Percentiles rank a stretch among this genome's conserved stretches.
Conservation (phyloP, 64 coral and sea anemone species). For the Dendrophyllia cribrosa region DNA sequence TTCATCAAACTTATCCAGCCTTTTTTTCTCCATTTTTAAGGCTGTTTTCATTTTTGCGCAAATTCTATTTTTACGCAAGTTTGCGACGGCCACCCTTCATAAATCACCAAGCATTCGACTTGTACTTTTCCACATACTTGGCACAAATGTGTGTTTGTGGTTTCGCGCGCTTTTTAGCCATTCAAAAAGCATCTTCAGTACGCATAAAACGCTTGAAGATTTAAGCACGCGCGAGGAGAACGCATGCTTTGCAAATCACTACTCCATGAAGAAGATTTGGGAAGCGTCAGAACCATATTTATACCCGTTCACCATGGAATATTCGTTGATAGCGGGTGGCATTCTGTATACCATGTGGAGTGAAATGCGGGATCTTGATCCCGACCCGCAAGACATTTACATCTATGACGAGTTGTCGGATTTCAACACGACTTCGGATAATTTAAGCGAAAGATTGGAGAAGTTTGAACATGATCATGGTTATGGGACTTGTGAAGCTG, state of each 20-base stretch:
- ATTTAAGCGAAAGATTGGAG: constrained; percentile 84
- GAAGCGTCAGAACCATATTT: constrained; percentile 93
- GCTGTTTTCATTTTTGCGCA: constrained; percentile 95
- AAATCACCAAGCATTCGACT: constrained; percentile 94
- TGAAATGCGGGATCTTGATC: constrained; percentile 93
- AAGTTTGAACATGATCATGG: constrained; percentile 93
- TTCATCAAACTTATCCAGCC: constrained; percentile 90
- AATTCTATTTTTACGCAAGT: constrained; percentile 95
- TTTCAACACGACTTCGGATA: constrained; percentile 94
- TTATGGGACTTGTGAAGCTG: constrained; percentile 87
- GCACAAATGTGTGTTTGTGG: constrained; percentile 95
- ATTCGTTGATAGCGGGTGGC: constrained; percentile 90
- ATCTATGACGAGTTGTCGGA: constrained; percentile 98
- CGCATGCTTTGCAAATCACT: constrained; percentile 88
- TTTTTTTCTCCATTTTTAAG: constrained; percentile 96
- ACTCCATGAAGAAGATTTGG: constrained; percentile 98
- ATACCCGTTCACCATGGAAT: constrained; percentile 97
- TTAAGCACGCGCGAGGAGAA: constrained; percentile 70
- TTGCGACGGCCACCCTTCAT: constrained; percentile 94
- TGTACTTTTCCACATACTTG: constrained; percentile 96
- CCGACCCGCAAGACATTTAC: constrained; percentile 97
- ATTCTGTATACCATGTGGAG: constrained; percentile 98
- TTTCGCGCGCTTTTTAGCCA: constrained; percentile 98
- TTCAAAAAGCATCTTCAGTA: constrained; percentile 80
- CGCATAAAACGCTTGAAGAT: constrained; percentile 49